Evolutionary conservation across 2,888 invertebrate genomes (phyloP).

Genomic region (Clanis bilineata): DNA sequence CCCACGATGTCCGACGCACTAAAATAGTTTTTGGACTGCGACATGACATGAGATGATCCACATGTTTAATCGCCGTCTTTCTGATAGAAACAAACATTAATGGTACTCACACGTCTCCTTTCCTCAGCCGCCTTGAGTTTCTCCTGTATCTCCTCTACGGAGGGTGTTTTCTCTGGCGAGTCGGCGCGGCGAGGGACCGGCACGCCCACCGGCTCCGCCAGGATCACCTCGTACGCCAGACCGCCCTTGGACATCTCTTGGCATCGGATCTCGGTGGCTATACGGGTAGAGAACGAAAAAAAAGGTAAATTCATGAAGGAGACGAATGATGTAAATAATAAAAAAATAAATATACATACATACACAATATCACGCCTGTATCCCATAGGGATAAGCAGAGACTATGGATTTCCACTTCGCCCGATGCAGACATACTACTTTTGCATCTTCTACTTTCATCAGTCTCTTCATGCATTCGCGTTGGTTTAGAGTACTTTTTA

Average conservation of each 20-base stretch:
- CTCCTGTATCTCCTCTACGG: slow-evolving; percentile 94
- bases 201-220: slow-evolving; percentile 90
- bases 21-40: too few species aligned
- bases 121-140: slow-evolving; percentile 97
- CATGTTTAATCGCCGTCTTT: neutral
- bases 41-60: too few species aligned
- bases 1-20: too few species aligned
- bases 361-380: too few species aligned
- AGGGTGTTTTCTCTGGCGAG: slow-evolving; percentile 87
- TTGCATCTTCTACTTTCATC: too few species aligned
- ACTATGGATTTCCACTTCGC: too few species aligned
- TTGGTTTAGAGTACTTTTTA: too few species aligned
- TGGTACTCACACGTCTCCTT: slow-evolving; percentile 89
- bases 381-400: too few species aligned
- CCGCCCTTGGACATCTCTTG: slow-evolving; percentile 97
- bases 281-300: slow-evolving; percentile 20
- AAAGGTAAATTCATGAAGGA: neutral
- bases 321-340: neutral
- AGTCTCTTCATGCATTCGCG: too few species aligned
- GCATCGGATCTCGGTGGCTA: slow-evolving; percentile 95
- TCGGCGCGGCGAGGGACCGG: slow-evolving; percentile 86
- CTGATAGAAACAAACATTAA: neutral
- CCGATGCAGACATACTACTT: too few species aligned
- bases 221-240: slow-evolving; percentile 94
- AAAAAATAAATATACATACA: neutral